Evolutionary conservation across 1,140 invertebrate species (phyloP), one percentile per base, ranked within the genome.

Genomic region (Drosophila repletoides): DNA sequence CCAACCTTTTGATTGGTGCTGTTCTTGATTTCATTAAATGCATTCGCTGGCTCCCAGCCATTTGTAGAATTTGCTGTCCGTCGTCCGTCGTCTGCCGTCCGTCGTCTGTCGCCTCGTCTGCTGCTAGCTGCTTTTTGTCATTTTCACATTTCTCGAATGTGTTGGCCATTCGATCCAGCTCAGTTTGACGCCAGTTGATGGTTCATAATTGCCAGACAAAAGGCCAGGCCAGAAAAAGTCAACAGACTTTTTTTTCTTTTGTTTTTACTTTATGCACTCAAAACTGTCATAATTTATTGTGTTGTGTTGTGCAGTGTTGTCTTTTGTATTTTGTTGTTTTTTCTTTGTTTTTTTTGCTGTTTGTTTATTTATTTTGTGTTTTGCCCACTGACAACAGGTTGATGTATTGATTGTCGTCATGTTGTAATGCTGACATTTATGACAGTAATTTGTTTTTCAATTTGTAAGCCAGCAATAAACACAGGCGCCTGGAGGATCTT

Each of bases 371-470:
- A 22, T 65, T 65, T 49, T 46, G 19, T 72, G 43, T 71, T 56
- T 79, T 53, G 52, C 53, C 43, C 38, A 22, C 43, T 80, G 76
- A 80, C 76, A 81, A 72, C 60, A 72, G 72, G 66, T 83, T 81
- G 80, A 86, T 84, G 80, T 75, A 84, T 86, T 75, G 80, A 86
- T 84, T 86, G 79, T 79, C 66, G 75, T 86, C 73, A 59, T 75
- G 79, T 86, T 79, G 80, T 84, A 86, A 84, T 84, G 80, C 63
- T 86, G 80, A 86, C 80, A 66, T 75, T 80, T 84, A 84, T 84
- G 80, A 86, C 80, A 86, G 80, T 84, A 86, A 84, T 84, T 84
- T 84, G 80, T 86, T 86, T 84, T 75, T 71, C 80, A 84, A 84
- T 83, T 83, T 83, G 77, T 83, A 74, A 74, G 61, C 60, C 53